Evolutionary conservation across 1,140 invertebrate genomes (phyloP).

Genomic region (Thaumetopoea pityocampa): DNA sequence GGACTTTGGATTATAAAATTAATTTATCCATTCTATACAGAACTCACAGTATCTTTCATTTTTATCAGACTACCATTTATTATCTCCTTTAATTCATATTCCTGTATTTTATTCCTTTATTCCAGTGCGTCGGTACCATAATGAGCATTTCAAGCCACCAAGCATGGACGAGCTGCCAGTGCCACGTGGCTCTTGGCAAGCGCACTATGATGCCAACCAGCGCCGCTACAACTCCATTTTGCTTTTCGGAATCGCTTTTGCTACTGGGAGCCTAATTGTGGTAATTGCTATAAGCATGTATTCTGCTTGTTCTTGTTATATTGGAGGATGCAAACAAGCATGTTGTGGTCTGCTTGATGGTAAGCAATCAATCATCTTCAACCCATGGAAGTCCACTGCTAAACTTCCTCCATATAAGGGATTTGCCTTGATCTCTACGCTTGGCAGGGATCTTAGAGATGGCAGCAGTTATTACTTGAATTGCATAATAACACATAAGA

Average conservation of each 20-base stretch:
- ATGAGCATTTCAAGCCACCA: constrained; percentile 55
- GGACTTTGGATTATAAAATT: no score
- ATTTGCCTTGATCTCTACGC: no score
- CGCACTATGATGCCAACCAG: constrained; percentile 79
- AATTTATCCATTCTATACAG: no score
- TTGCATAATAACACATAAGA: no score
- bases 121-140: constrained; percentile 60
- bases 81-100: neutral
- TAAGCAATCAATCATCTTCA: no score
- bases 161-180: constrained; percentile 85
- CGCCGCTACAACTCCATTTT: constrained; percentile 82
- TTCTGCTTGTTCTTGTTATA: neutral
- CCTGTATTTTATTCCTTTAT: neutral
- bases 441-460: no score
- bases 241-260: constrained; percentile 77
- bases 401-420: no score
- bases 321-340: neutral
- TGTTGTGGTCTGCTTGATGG: neutral
- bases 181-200: constrained; percentile 85
- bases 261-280: constrained; percentile 76
- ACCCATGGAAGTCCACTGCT: no score
- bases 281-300: constrained; percentile 65
- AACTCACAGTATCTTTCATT: no score
- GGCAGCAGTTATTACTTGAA: no score
- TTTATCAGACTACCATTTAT: neutral